These are phyloP conservation scores for Argynnis bischoffii DNA, from an alignment of 2,888 invertebrate species.

Conservation along the genomic window DNA sequence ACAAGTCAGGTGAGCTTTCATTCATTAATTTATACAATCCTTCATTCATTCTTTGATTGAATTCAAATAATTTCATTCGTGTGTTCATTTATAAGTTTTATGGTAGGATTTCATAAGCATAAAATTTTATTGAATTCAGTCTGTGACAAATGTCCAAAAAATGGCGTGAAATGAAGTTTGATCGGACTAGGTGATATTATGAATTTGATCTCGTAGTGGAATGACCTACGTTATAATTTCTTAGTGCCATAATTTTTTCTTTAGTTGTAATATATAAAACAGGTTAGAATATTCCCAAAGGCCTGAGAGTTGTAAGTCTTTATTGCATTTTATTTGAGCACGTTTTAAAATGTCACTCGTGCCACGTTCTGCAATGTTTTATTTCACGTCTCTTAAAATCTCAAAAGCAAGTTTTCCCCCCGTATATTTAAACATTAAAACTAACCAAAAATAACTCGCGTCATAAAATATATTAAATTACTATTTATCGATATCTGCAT, in stretches of 20 bases:
- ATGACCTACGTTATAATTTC: neutral
- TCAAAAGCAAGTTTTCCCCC: conserved; percentile 2
- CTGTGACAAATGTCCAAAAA: neutral
- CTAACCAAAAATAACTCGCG: conserved; percentile 12
- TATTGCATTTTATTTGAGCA: conserved; percentile 3
- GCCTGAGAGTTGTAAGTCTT: neutral
- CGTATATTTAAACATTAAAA: conserved; percentile 13
- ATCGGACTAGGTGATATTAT: too few species aligned
- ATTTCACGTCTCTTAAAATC: conserved; percentile 2
- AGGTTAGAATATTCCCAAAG: conserved; percentile 6
- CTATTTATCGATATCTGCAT: conserved; percentile 26
- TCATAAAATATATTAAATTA: conserved; percentile 24
- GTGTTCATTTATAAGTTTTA: neutral
- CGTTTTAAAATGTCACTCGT: neutral
- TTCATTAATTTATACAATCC: neutral
- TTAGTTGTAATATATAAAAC: neutral
- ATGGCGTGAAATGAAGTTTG: neutral
- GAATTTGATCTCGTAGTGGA: neutral
- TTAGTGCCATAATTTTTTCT: neutral
- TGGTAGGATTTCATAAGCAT: neutral
- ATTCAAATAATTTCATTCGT: too few species aligned
- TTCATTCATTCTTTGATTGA: neutral
- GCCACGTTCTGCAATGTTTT: neutral
- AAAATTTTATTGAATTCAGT: neutral
- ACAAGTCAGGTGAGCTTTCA: conserved; percentile 90